Percentiles rank a stretch among this genome's conserved stretches.
Conservation (phyloP, 2,113 vertebrate species). For the Myrmophylax atrothorax region DNA sequence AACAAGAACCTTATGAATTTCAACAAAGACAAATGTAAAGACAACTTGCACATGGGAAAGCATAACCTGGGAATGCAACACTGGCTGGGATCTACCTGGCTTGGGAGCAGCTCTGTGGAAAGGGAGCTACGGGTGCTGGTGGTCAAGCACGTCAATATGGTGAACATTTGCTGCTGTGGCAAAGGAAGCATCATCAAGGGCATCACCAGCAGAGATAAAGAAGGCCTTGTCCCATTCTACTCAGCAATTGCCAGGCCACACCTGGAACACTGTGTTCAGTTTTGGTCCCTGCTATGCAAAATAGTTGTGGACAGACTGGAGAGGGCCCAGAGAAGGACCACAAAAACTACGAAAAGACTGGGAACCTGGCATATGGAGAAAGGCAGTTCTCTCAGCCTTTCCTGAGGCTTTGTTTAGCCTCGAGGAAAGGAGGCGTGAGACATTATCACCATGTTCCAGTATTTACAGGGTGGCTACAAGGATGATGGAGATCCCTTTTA, state of each 20-base stretch:
- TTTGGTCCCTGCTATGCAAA: neutral
- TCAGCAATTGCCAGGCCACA: neutral
- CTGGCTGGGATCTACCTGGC: neutral
- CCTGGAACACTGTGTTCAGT: neutral
- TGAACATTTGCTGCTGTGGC: neutral
- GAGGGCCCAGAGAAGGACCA: neutral
- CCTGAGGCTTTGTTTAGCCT: neutral
- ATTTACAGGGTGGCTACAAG: neutral
- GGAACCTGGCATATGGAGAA: neutral
- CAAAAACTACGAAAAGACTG: neutral
- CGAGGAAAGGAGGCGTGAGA: neutral
- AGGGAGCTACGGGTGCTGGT: neutral
- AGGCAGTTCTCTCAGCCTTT: neutral
- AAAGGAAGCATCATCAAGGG: neutral
- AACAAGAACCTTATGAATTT: neutral
- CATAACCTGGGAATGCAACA: neutral
- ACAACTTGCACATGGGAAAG: neutral
- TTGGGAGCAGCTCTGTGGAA: neutral
- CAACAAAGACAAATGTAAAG: neutral
- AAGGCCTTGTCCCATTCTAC: neutral
- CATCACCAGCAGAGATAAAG: neutral
- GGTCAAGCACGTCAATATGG: neutral
- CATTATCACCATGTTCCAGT: neutral
- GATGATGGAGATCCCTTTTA: neutral
- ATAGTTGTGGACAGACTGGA: neutral